Evolutionary conservation across 2,113 vertebrate species (phyloP).

Genomic region (Brachyistius frenatus): DNA sequence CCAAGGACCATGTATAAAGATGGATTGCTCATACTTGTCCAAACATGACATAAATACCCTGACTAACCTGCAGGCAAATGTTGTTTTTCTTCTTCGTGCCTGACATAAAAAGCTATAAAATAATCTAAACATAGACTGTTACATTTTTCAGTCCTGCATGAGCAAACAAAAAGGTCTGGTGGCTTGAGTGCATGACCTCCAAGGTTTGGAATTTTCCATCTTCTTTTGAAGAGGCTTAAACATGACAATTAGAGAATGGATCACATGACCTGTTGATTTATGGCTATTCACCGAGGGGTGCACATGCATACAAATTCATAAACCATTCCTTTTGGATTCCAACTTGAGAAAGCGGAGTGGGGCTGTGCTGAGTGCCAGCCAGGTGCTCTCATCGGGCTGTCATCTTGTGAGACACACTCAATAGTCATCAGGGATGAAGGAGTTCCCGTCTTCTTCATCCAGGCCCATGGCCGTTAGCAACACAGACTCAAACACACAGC

Average conservation of each 20-base stretch:
- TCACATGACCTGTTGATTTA: slow-evolving; percentile 73
- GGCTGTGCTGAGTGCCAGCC: slow-evolving; percentile 57
- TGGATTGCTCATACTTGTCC: slow-evolving; percentile 76
- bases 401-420: slow-evolving; percentile 76
- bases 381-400: slow-evolving; percentile 78
- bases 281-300: slow-evolving; percentile 53
- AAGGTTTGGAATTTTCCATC: slow-evolving; percentile 78
- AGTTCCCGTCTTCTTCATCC: slow-evolving; percentile 63
- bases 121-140: slow-evolving; percentile 77
- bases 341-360: slow-evolving; percentile 20
- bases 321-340: slow-evolving; percentile 25
- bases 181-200: slow-evolving; percentile 71
- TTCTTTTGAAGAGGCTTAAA: slow-evolving; percentile 70
- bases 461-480: slow-evolving; percentile 76
- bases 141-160: slow-evolving; percentile 72
- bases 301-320: slow-evolving; percentile 56
- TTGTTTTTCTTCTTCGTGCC: slow-evolving; percentile 72
- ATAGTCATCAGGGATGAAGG: slow-evolving; percentile 79
- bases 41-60: slow-evolving; percentile 78
- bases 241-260: slow-evolving; percentile 76
- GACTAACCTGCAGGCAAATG: slow-evolving; percentile 54
- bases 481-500: slow-evolving; percentile 70
- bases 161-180: slow-evolving; percentile 75
- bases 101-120: slow-evolving; percentile 75
- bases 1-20: slow-evolving; percentile 58